Evolutionary conservation across 37 sponge, comb jelly and placozoan genomes (phyloP).

Genomic region (Axinella damicornis): DNA sequence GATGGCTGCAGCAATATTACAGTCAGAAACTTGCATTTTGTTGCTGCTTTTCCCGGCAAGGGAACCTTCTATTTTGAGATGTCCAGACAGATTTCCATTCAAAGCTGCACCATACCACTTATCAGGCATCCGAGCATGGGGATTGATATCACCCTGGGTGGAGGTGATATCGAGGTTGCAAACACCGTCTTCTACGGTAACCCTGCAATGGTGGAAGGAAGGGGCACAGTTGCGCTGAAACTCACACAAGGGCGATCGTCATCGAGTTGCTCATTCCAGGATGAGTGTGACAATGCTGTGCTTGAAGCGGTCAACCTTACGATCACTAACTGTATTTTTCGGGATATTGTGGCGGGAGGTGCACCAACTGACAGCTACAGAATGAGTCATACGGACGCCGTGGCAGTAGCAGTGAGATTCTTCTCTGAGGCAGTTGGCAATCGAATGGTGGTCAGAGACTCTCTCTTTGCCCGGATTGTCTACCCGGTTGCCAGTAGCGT

Average conservation of each 20-base stretch:
- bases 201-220: neutral
- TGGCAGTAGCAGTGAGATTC: conserved; percentile 22
- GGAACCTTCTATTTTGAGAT: conserved; percentile 26
- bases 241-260: conserved; percentile 6
- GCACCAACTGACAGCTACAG: conserved; percentile 25
- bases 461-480: neutral
- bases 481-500: conserved; percentile 25
- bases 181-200: conserved; percentile 22
- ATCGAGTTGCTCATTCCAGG: neutral
- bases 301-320: too few species aligned
- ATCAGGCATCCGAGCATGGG: conserved; percentile 3
- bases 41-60: neutral
- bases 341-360: too few species aligned
- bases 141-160: neutral
- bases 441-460: conserved; percentile 3
- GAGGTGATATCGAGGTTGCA: conserved; percentile 11
- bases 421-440: neutral
- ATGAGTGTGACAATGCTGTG: neutral
- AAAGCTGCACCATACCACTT: conserved; percentile 28
- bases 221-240: neutral
- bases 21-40: conserved; percentile 45
- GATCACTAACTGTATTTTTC: too few species aligned
- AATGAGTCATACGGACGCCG: neutral
- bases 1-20: conserved; percentile 49
- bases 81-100: conserved; percentile 12